Evolutionary conservation across 1,140 invertebrate species (phyloP).

Genomic region (Cyphomyrmex costatus): DNA sequence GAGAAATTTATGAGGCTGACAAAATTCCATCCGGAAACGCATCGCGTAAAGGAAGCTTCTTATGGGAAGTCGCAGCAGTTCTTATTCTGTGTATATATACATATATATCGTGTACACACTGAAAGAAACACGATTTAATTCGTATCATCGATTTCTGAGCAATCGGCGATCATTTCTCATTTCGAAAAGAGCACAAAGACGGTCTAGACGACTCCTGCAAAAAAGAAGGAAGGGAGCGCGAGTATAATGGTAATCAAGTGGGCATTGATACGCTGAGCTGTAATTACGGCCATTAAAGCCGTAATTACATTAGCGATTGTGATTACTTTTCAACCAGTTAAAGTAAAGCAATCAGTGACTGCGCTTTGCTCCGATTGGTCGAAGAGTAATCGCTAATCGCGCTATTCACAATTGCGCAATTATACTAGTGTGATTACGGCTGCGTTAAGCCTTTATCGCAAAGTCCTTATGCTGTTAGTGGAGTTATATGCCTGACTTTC

Average conservation of each 20-base stretch:
- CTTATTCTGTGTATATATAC: neutral
- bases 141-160: neutral
- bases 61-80: neutral
- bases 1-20: neutral
- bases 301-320: too few species aligned
- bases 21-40: neutral
- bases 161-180: conserved; percentile 13
- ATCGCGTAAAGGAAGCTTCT: neutral
- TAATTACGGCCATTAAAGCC: conserved; percentile 20
- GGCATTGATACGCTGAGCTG: neutral
- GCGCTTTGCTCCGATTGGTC: too few species aligned
- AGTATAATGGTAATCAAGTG: neutral
- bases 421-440: too few species aligned
- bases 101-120: neutral
- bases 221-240: neutral
- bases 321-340: too few species aligned
- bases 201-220: neutral
- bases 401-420: too few species aligned
- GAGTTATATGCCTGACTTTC: neutral
- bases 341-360: too few species aligned
- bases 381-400: too few species aligned
- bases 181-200: neutral
- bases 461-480: neutral
- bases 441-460: neutral
- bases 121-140: conserved; percentile 20